A percentile compares a stretch with the other conserved stretches of the same genome.
Evolutionary conservation across 2,113 vertebrate genomes (phyloP).

Genomic region (Heliornis fulica): DNA sequence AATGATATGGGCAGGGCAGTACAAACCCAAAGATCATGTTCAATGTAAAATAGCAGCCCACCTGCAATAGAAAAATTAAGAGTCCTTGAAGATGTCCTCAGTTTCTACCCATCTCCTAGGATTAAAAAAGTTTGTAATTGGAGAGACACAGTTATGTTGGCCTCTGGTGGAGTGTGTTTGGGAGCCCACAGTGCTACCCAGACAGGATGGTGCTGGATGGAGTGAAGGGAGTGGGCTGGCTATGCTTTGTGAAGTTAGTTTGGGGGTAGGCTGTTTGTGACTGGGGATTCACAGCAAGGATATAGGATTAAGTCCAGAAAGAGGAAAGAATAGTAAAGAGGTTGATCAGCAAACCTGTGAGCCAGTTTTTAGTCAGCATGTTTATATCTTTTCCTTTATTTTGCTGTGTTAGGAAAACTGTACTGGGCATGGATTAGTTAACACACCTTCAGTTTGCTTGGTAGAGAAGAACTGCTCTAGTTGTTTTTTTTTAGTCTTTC

Average conservation of each 20-base stretch:
- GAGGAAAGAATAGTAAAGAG: neutral
- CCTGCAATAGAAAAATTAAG: neutral
- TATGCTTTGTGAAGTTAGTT: neutral
- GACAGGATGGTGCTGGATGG: neutral
- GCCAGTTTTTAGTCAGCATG: neutral
- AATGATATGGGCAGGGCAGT: neutral
- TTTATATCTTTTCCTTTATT: neutral
- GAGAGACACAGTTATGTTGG: neutral
- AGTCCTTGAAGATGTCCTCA: neutral
- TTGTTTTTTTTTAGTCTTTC: neutral
- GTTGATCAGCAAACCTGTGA: neutral
- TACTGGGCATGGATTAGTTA: neutral
- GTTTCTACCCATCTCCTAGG: neutral
- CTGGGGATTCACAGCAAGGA: neutral
- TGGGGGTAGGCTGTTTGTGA: neutral
- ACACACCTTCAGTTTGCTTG: conserved; percentile 5
- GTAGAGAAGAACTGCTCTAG: neutral
- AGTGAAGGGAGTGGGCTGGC: neutral
- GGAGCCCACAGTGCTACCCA: neutral
- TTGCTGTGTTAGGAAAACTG: neutral
- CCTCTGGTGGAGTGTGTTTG: neutral
- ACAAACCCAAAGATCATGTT: neutral
- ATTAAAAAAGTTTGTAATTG: neutral
- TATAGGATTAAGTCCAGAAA: neutral
- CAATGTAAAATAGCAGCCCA: neutral